Base-by-base conservation (phyloP, 2,113 vertebrate species). In the Callospermophilus lateralis region DNA sequence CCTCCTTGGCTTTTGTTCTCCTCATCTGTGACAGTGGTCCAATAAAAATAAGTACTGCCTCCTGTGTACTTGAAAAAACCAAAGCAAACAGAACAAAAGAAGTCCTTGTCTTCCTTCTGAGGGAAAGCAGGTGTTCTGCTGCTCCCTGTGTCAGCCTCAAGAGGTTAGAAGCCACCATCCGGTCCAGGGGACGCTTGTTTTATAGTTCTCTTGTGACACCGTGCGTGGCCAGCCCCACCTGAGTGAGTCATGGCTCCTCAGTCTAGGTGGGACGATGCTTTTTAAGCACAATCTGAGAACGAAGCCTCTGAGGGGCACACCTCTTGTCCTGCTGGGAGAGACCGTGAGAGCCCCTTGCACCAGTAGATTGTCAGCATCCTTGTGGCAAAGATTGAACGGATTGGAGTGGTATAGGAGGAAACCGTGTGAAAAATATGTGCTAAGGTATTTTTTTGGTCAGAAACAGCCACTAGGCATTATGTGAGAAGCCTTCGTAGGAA, bases 231-330 rank as follows among this genome's bases (percentile, higher is more conserved):
- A 70, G 45, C 51, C 20, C 37, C 24, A 0, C 11, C 3, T 11
- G 28, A 32, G 19, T 16, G 28, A 67, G 16, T 72, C 70, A n/a
- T 0, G 0, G 3, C 45, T 87, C 53, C 24, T 70, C 3, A 0
- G 20, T n/a, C 42, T 0, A 0, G 4, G 30, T 4, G 76, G 42
- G 58, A 11, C 0, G 13, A 17, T 3, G 0, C 26, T 84, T 72
- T 10, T 72, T 10, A 11, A 73, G 42, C 24, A 19, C 61, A 34
- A 53, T 32, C 65, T 45, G 76, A 58, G 39, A 68, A 68, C 42
- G 55, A 77, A 70, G 37, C 37, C 61, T 19, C 67, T 1, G 2
- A n/a, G 67, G 39, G 19, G 30, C 7, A 30, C 8, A 20, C 20
- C 0, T 53, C 28, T 84, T n/a, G 81, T 84, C 51, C 48, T 4